Percentiles rank a stretch among this genome's conserved stretches.
phyloP scores from a whole-genome alignment of 1,140 invertebrate species.

The Apis florea region DNA sequence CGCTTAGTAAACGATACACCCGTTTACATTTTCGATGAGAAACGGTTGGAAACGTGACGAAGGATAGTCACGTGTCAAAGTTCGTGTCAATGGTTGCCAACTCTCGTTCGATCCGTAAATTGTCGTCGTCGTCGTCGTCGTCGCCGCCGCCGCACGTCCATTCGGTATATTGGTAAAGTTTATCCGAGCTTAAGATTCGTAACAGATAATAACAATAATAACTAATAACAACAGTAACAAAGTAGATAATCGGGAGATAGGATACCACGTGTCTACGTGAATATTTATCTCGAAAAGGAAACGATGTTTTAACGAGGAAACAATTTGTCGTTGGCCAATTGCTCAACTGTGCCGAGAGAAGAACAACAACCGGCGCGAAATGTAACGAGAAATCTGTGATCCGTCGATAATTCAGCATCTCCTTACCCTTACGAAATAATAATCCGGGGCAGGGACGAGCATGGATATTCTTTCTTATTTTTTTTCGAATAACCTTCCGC shows the following conservation, averaged over 20 bases:
- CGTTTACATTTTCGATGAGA: background rate
- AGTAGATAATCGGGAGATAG: background rate
- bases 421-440: too few species aligned
- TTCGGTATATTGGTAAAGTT: too few species aligned
- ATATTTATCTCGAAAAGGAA: conserved; percentile 13
- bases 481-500: background rate
- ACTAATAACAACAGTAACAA: too few species aligned
- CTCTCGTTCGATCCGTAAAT: too few species aligned
- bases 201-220: too few species aligned
- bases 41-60: background rate
- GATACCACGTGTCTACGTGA: background rate
- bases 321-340: background rate
- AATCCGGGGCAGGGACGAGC: too few species aligned
- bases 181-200: too few species aligned
- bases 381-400: background rate
- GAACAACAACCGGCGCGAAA: background rate
- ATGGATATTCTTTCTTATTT: background rate
- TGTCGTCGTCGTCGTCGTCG: too few species aligned
- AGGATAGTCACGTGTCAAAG: background rate
- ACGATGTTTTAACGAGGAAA: conserved; percentile 5
- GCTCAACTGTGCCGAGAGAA: background rate
- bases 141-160: too few species aligned
- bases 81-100: background rate
- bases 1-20: background rate
- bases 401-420: too few species aligned